Percentiles rank a stretch among this genome's conserved stretches.
phyloP scores from a whole-genome alignment of 2,797 vertebrate species.

The Anisognathus igniventris region DNA sequence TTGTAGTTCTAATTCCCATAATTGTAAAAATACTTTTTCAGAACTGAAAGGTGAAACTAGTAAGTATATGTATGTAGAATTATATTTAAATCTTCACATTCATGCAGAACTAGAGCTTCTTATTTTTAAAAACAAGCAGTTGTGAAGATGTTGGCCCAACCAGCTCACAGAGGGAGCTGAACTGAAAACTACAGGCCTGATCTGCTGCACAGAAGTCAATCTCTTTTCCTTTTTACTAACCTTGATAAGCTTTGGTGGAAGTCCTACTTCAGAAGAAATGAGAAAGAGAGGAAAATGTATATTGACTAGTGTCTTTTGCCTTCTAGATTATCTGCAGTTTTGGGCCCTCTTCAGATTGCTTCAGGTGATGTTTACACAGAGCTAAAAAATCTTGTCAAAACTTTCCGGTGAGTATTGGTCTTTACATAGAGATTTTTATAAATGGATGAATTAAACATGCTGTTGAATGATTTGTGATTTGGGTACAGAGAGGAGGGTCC shows the following conservation, averaged over 20 bases:
- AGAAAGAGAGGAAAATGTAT: neutral
- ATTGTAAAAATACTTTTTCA: neutral
- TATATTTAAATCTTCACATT: neutral
- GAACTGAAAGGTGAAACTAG: neutral
- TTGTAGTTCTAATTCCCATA: neutral
- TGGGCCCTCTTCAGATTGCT: conserved; percentile 74
- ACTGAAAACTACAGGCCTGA: neutral
- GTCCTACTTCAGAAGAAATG: neutral
- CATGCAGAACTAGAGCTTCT: neutral
- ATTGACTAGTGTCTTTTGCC: neutral
- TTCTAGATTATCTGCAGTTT: conserved; percentile 74
- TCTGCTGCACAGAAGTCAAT: neutral
- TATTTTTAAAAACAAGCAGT: neutral
- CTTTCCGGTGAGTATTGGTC: conserved; percentile 73
- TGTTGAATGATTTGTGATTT: neutral
- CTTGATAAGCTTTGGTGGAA: neutral
- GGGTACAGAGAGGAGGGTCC: neutral
- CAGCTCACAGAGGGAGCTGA: neutral
- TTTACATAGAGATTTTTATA: neutral
- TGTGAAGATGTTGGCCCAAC: neutral
- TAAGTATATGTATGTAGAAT: neutral
- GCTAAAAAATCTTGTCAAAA: conserved; percentile 76
- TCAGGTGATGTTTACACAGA: conserved; percentile 72
- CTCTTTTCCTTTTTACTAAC: neutral
- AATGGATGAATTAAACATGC: neutral